A percentile compares a stretch with the other conserved stretches of the same genome.
phyloP scores from a whole-genome alignment of 2,888 invertebrate genomes.

The Mythimna loreyi region DNA sequence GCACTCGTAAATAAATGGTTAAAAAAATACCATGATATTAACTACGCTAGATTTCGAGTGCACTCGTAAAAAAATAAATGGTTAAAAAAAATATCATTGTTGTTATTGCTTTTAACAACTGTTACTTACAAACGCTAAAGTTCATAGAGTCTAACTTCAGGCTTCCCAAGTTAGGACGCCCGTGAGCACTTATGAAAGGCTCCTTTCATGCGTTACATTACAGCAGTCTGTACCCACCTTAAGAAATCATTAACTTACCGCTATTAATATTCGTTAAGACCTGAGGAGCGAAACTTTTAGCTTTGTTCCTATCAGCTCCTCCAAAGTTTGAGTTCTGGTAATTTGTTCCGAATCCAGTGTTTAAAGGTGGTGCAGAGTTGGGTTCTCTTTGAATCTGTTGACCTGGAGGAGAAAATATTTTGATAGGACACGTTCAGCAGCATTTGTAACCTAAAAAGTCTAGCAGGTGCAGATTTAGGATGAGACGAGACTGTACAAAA shows the following conservation, averaged over 20 bases:
- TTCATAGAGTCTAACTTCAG: no score
- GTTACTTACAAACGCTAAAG: no score
- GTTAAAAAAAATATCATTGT: no score
- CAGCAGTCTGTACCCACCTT: no score
- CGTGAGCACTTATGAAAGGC: no score
- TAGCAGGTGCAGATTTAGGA: background rate
- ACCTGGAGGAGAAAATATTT: constrained; percentile 53
- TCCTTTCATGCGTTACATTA: no score
- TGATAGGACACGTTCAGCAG: background rate
- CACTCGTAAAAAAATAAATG: no score
- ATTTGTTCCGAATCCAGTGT: constrained; percentile 71
- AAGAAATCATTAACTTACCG: constrained; percentile 58
- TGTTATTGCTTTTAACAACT: no score
- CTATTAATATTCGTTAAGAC: constrained; percentile 50
- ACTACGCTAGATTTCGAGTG: no score
- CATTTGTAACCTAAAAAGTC: background rate
- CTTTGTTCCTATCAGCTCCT: constrained; percentile 73
- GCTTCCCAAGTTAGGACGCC: no score
- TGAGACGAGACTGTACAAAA: background rate
- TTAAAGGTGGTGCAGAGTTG: constrained; percentile 52
- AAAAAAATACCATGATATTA: no score
- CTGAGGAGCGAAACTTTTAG: constrained; percentile 62
- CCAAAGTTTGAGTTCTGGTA: constrained; percentile 78
- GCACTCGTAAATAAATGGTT: no score
- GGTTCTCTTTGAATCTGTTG: constrained; percentile 68